phyloP scores from a whole-genome alignment of 2,113 vertebrate species.

The Echinops telfairi region DNA sequence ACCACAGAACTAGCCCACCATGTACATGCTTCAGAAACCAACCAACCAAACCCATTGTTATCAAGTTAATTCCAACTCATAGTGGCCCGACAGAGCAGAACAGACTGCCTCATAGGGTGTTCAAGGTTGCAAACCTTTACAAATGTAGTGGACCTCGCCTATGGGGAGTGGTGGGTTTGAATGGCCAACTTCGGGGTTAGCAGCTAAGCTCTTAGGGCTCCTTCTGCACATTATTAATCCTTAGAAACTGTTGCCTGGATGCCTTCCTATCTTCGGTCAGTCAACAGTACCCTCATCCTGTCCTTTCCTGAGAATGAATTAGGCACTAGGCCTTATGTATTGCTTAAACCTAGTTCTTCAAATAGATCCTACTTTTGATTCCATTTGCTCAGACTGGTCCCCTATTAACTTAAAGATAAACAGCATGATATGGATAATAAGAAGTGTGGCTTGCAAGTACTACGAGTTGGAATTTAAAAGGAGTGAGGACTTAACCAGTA shows the following conservation, averaged over 20 bases:
- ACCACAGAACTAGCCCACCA: not conserved
- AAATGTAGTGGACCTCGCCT: not conserved
- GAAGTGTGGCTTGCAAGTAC: constrained; percentile 32
- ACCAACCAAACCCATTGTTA: not conserved
- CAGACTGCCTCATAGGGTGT: not conserved
- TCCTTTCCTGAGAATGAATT: not conserved
- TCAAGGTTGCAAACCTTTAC: not conserved
- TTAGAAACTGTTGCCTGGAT: not conserved
- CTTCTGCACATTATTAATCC: not conserved
- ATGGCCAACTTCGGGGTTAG: not conserved
- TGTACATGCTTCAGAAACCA: not conserved
- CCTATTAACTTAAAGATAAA: constrained; percentile 1
- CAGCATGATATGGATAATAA: not conserved
- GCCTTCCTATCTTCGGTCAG: not conserved
- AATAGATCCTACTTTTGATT: constrained; percentile 15
- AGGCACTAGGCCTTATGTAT: not conserved
- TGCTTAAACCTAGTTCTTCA: not conserved
- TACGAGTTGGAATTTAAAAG: constrained; percentile 45
- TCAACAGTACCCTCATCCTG: not conserved
- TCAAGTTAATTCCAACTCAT: not conserved
- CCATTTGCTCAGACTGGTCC: not conserved
- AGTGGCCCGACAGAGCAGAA: not conserved
- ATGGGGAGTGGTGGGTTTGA: not conserved
- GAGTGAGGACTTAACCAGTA: not conserved
- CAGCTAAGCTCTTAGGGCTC: not conserved